A percentile compares a stretch with the other conserved stretches of the same genome.
Evolutionary conservation across 2,888 invertebrate genomes (phyloP).

Genomic region (Achlya flavicornis): DNA sequence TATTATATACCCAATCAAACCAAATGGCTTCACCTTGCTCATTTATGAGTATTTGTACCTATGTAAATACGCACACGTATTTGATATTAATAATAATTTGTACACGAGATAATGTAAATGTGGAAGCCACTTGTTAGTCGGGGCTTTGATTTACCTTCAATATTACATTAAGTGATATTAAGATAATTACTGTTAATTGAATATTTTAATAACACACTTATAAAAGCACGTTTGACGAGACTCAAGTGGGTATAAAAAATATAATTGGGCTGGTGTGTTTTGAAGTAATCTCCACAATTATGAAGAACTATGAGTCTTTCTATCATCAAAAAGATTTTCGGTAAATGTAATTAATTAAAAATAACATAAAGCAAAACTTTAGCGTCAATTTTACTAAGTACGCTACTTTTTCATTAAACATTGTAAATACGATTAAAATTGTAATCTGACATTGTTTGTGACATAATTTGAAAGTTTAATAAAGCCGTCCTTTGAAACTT

Average conservation of each 20-base stretch:
- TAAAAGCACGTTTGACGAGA: background rate
- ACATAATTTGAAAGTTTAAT: conserved; percentile 6
- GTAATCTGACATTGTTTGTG: background rate
- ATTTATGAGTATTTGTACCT: background rate
- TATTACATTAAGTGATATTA: background rate
- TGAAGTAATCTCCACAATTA: too few relatives aligned
- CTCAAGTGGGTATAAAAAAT: background rate
- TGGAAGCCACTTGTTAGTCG: conserved; percentile 8
- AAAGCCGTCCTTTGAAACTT: conserved; percentile 1
- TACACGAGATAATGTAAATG: conserved; percentile 20
- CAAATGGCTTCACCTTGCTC: conserved; percentile 21
- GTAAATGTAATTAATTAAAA: too few relatives aligned
- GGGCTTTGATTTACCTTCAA: background rate
- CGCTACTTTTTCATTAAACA: conserved; percentile 9
- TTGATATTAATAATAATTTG: conserved; percentile 25
- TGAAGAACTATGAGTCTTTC: too few relatives aligned
- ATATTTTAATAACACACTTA: background rate
- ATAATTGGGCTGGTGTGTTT: background rate
- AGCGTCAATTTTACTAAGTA: background rate
- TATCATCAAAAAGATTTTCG: too few relatives aligned
- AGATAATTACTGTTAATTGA: background rate
- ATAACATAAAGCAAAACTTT: background rate
- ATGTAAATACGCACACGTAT: conserved; percentile 10
- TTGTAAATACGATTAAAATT: conserved; percentile 2
- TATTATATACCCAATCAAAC: conserved; percentile 22